Evolutionary conservation across 2,797 vertebrate genomes (phyloP), one percentile per base, ranked within the genome.

Genomic region (Micropoecilia bifurca): DNA sequence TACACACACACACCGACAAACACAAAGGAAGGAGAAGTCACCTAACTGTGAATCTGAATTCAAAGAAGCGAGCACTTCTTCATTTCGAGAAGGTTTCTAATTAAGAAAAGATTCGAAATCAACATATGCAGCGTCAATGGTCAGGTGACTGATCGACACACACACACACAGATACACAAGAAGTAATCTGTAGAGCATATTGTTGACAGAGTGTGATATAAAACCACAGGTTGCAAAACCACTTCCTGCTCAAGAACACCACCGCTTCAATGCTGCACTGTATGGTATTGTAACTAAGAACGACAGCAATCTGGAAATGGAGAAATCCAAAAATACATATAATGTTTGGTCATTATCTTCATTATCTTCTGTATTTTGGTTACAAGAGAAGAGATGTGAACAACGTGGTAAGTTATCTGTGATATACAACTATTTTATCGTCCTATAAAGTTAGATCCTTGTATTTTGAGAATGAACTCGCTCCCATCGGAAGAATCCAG

Each of bases 201-300:
- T 91, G 87, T 89, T 74, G 75, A 82, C 79, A 82, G 89, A 83
- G 86, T 89, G 90, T 94, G 96, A 95, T 96, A 95, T 94, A 92
- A 96, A 96, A 96, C 96, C 95, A 90, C 96, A 96, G 80, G 88
- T 89, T 94, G 90, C 93, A 94, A 95, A 95, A 95, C 93, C 94
- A 95, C 95, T 95, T 97, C 96, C 96, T 96, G 94, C 90, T 93
- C 91, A 84, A 83, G 90, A 94, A 90, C 84, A 93, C 89, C 93
- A 93, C 91, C 92, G 85, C 92, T 81, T 89, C 80, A 79, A 83
- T 80, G 80, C 89, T 91, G 83, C 86, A 81, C 86, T 88, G 87
- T 85, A 86, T 75, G 87, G 93, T 94, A 95, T 91, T 84, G 81
- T 83, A 68, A 83, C 74, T 81, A 76, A 46, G 63, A 82, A 73